phyloP scores from a whole-genome alignment of 2,797 vertebrate genomes.

The Salarias fasciatus region DNA sequence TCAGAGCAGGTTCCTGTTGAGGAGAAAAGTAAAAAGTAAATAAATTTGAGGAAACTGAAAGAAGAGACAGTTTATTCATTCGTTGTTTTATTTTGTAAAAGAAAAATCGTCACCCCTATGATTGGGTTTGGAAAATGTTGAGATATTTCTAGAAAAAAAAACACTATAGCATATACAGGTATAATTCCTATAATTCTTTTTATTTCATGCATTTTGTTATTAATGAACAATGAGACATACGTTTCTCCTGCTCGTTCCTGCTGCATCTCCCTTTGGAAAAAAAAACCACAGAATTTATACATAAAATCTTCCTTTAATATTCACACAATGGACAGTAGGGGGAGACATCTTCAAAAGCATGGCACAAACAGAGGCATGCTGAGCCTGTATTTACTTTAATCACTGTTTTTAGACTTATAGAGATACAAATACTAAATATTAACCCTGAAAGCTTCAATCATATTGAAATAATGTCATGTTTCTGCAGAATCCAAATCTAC shows the following conservation, averaged over 20 bases:
- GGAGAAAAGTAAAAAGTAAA: not conserved
- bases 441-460: not conserved
- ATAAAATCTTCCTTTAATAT: not conserved
- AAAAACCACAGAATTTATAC: conserved; percentile 21
- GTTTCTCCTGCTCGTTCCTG: conserved; percentile 65
- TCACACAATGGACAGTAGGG: conserved; percentile 52
- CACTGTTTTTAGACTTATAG: conserved; percentile 13
- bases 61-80: not conserved
- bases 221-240: conserved; percentile 63
- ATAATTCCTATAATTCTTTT: too few species aligned
- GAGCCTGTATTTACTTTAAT: not conserved
- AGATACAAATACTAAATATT: not conserved
- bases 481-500: not conserved
- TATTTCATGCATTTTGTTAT: too few species aligned
- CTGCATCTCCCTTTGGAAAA: conserved; percentile 84
- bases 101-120: too few species aligned
- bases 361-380: not conserved
- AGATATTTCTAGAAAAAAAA: too few species aligned
- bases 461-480: accelerated
- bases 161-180: too few species aligned
- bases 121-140: too few species aligned
- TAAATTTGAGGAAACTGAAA: not conserved
- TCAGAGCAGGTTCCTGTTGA: conserved; percentile 84
- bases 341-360: conserved; percentile 52
- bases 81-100: too few species aligned